phyloP scores from a whole-genome alignment of 2,113 vertebrate species.

The Nothobranchius furzeri region DNA sequence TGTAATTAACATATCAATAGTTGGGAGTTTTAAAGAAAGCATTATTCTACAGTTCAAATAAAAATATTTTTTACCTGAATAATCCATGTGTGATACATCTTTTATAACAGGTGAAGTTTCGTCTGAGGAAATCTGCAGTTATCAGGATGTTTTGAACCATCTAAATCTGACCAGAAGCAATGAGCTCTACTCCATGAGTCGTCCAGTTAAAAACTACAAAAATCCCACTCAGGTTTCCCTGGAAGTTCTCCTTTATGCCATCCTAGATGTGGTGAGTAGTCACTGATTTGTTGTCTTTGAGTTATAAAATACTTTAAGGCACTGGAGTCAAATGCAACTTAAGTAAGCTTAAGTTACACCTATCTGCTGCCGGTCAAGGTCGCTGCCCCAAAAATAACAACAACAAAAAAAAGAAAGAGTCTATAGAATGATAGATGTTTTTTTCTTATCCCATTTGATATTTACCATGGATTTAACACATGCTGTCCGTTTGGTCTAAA shows the following conservation, averaged over 20 bases:
- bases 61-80: not conserved
- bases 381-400: too few species aligned
- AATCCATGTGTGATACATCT: not conserved
- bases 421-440: too few species aligned
- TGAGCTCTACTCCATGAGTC: conserved; percentile 51
- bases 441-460: too few species aligned
- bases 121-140: conserved; percentile 54
- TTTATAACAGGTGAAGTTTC: conserved; percentile 9
- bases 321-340: too few species aligned
- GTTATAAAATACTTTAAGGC: not conserved
- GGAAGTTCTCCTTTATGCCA: conserved; percentile 63
- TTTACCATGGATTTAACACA: too few species aligned
- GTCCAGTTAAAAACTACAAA: conserved; percentile 63
- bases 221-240: conserved; percentile 43
- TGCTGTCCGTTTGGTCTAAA: too few species aligned
- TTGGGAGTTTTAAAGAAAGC: too few species aligned
- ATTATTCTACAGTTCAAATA: too few species aligned
- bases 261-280: conserved; percentile 64
- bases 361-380: too few species aligned
- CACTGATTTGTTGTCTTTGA: not conserved
- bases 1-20: not conserved
- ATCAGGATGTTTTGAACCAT: conserved; percentile 64
- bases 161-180: conserved; percentile 57
- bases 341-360: too few species aligned
- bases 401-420: too few species aligned